Conservation (phyloP, 2,113 vertebrate species). For the Mormyrus iriodes region DNA sequence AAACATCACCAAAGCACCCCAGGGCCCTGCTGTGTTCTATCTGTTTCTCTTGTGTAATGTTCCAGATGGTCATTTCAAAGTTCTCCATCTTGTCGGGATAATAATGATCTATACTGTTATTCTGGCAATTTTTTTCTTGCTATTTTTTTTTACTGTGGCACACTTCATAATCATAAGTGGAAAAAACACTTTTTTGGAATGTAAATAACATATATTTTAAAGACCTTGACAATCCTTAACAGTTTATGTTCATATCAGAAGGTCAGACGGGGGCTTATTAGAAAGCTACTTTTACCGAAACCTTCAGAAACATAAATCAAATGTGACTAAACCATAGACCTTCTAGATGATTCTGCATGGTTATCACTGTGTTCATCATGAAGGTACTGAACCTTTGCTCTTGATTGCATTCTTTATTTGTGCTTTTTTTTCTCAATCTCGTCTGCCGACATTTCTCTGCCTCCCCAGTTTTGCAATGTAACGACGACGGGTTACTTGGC, state of each 20-base stretch:
- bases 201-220: not conserved
- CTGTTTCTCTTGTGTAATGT: not conserved
- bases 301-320: not conserved
- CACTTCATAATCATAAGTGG: not conserved
- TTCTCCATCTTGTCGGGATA: not conserved
- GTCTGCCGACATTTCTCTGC: not conserved
- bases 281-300: not conserved
- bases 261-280: not conserved
- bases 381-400: not conserved
- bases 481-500: not conserved
- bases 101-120: not conserved
- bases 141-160: not conserved
- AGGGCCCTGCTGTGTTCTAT: not conserved
- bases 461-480: not conserved
- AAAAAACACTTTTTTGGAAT: not conserved
- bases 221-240: not conserved
- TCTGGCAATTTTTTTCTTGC: not conserved
- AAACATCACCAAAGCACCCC: not conserved
- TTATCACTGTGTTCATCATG: not conserved
- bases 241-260: not conserved
- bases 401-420: not conserved
- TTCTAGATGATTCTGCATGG: not conserved
- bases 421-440: not conserved
- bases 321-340: not conserved
- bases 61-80: slow-evolving; percentile 19